These are phyloP conservation scores for Cygnus atratus DNA, from an alignment of 2,113 vertebrate species.

Conservation along the genomic window DNA sequence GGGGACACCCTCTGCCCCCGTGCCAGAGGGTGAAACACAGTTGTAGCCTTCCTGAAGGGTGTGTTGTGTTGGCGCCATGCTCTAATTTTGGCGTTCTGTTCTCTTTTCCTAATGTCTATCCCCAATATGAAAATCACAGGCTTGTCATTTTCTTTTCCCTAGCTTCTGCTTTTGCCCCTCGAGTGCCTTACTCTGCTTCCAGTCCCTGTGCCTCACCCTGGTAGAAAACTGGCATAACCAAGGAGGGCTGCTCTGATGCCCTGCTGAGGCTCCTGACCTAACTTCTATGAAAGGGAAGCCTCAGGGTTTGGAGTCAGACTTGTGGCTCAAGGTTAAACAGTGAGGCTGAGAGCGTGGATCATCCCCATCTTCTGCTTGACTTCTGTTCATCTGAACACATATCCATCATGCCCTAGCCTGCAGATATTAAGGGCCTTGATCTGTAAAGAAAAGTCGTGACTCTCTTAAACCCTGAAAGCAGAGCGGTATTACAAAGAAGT, in stretches of 20 bases:
- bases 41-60: not conserved
- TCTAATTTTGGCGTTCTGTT: not conserved
- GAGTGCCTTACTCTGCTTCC: not conserved
- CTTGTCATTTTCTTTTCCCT: not conserved
- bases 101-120: not conserved
- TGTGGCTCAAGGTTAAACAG: not conserved
- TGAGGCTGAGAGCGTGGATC: not conserved
- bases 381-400: not conserved
- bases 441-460: not conserved
- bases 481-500: not conserved
- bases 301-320: not conserved
- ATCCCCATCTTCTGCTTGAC: not conserved
- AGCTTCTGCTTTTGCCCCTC: not conserved
- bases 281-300: not conserved
- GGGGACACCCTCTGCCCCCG: rapidly evolving
- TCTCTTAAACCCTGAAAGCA: not conserved
- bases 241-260: not conserved
- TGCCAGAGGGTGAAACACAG: not conserved
- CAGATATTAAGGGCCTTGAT: not conserved
- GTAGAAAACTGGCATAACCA: not conserved
- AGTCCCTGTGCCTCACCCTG: not conserved
- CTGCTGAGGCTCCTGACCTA: not conserved
- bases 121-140: not conserved
- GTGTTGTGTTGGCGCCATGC: not conserved
- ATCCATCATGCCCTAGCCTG: not conserved